These are phyloP conservation scores for Physocephala rufipes DNA, from an alignment of 2,888 invertebrate species.

Conservation along the genomic window DNA sequence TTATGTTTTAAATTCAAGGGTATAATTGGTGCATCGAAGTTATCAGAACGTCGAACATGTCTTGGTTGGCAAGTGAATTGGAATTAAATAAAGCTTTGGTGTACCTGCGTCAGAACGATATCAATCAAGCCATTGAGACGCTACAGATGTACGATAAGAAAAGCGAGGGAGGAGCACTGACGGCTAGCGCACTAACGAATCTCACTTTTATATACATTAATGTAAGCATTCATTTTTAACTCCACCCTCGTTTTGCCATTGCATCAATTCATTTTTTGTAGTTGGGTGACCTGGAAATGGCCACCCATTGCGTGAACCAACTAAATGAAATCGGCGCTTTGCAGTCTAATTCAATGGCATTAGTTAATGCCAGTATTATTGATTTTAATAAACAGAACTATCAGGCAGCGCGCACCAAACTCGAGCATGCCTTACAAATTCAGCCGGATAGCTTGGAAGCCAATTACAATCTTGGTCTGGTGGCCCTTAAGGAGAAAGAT, in stretches of 20 bases:
- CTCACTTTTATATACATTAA: slow-evolving; percentile 79
- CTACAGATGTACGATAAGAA: slow-evolving; percentile 87
- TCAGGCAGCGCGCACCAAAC: slow-evolving; percentile 76
- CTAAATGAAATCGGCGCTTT: slow-evolving; percentile 72
- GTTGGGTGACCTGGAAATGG: slow-evolving; percentile 83
- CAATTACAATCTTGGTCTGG: slow-evolving; percentile 79
- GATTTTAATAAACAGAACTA: slow-evolving; percentile 75
- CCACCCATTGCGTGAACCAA: slow-evolving; percentile 80
- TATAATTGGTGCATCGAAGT: slow-evolving; percentile 92
- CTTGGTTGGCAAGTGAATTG: slow-evolving; percentile 83
- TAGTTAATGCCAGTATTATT: slow-evolving; percentile 87
- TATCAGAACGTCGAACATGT: slow-evolving; percentile 88
- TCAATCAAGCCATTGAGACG: slow-evolving; percentile 82
- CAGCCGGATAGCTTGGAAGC: slow-evolving; percentile 87
- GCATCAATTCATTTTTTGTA: slow-evolving; percentile 56
- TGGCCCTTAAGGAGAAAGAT: slow-evolving; percentile 69
- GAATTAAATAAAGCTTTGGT: slow-evolving; percentile 92
- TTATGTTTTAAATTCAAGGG: slow-evolving; percentile 47
- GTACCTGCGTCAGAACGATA: slow-evolving; percentile 82
- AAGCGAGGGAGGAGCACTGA: slow-evolving; percentile 75
- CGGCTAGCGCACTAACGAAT: slow-evolving; percentile 86
- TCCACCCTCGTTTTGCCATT: neutral
- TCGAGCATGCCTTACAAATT: slow-evolving; percentile 79
- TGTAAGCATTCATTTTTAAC: slow-evolving; percentile 47
- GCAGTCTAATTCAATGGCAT: slow-evolving; percentile 80